phyloP scores from a whole-genome alignment of 2,888 invertebrate species.

The Luffia ferchaultella region DNA sequence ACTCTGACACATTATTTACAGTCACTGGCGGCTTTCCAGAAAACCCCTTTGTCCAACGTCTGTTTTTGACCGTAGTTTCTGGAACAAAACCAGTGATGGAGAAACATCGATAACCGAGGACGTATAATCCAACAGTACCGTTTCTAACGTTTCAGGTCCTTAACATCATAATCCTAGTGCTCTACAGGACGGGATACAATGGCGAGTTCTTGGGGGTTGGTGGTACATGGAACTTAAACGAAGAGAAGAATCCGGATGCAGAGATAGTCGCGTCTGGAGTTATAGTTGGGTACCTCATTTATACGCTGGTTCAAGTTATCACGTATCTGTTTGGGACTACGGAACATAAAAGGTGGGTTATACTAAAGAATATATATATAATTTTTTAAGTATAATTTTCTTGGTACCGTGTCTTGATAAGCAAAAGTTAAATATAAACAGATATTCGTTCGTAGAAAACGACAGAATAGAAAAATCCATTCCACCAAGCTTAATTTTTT shows the following conservation, averaged over 20 bases:
- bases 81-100: too few relatives aligned
- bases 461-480: too few relatives aligned
- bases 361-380: background rate
- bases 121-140: too few relatives aligned
- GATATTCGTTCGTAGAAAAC: too few relatives aligned
- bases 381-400: background rate
- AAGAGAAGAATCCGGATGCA: conserved; percentile 86
- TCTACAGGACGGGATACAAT: conserved; percentile 84
- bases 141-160: conserved; percentile 77
- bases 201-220: conserved; percentile 88
- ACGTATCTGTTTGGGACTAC: conserved; percentile 80
- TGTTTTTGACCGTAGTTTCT: too few relatives aligned
- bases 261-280: conserved; percentile 90
- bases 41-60: too few relatives aligned
- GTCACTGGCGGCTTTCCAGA: too few relatives aligned
- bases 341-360: conserved; percentile 74
- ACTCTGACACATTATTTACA: too few relatives aligned
- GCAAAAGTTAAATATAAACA: too few relatives aligned
- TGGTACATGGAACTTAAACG: conserved; percentile 90
- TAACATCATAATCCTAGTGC: conserved; percentile 79
- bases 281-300: conserved; percentile 86
- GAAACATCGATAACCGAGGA: too few relatives aligned
- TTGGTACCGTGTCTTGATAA: background rate
- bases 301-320: conserved; percentile 79
- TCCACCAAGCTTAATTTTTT: too few relatives aligned